Percentiles rank a stretch among this genome's conserved stretches.
phyloP scores from a whole-genome alignment of 1,140 invertebrate species.

The Dufourea novaeangliae region DNA sequence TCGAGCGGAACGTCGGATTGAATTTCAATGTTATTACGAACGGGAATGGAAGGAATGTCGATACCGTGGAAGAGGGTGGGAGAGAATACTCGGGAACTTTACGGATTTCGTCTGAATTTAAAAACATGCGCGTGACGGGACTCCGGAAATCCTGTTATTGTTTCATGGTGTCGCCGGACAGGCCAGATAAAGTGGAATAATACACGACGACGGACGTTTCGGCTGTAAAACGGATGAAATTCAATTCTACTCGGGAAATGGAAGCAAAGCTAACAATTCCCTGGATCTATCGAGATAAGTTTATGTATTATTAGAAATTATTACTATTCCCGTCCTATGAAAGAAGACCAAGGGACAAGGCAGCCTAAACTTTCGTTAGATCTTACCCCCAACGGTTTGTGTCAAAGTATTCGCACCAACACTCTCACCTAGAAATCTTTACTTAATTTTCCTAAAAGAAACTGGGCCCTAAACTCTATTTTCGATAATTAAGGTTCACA shows the following conservation, averaged over 20 bases:
- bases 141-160: conserved; percentile 34
- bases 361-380: too few relatives aligned
- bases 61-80: not conserved
- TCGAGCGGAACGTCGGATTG: conserved; percentile 51
- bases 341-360: too few relatives aligned
- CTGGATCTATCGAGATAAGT: too few relatives aligned
- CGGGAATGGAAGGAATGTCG: conserved; percentile 10
- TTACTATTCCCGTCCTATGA: too few relatives aligned
- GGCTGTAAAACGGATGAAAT: not conserved
- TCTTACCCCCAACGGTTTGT: too few relatives aligned
- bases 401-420: too few relatives aligned
- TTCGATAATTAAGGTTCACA: too few relatives aligned
- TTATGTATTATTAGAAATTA: too few relatives aligned
- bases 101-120: conserved; percentile 57
- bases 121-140: conserved; percentile 50
- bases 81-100: conserved; percentile 26
- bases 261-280: too few relatives aligned
- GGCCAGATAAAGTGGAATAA: not conserved
- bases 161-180: conserved; percentile 8
- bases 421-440: too few relatives aligned
- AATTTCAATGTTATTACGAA: conserved; percentile 64
- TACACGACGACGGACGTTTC: not conserved
- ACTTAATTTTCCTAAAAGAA: too few relatives aligned
- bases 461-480: too few relatives aligned
- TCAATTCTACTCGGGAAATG: not conserved